These are phyloP conservation scores for Steinernema carpocapsae DNA, from an alignment of 2,888 invertebrate genomes.

Conservation along the genomic window DNA sequence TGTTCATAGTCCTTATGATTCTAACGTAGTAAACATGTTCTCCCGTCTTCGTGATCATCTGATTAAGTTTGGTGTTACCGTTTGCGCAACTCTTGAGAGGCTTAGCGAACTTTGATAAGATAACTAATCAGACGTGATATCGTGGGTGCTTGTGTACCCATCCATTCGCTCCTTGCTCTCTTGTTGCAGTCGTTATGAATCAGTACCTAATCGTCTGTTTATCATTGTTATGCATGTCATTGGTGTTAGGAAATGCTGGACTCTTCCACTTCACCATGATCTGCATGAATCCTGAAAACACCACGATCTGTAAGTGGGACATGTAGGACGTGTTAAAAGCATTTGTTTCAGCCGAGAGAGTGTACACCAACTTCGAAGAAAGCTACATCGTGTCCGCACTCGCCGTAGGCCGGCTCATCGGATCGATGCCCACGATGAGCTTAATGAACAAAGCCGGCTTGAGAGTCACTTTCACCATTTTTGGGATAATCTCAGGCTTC, in stretches of 20 bases:
- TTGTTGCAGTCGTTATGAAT: no score
- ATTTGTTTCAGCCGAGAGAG: background rate
- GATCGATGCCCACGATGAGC: background rate
- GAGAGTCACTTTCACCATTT: background rate
- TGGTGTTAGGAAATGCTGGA: background rate
- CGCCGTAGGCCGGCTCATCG: background rate
- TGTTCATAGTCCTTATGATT: no score
- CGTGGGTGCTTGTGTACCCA: no score
- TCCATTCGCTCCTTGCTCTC: no score
- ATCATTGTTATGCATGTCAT: background rate
- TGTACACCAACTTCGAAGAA: background rate
- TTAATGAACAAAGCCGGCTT: background rate
- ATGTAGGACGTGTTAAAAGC: no score
- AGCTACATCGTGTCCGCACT: background rate
- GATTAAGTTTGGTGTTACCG: no score
- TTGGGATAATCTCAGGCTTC: background rate
- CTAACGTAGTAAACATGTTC: no score
- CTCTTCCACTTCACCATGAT: constrained; percentile 27
- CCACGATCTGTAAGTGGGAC: background rate
- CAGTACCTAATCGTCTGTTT: no score
- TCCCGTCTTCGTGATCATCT: no score
- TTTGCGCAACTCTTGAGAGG: no score
- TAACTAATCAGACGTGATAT: no score
- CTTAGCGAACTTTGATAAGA: no score
- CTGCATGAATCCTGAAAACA: constrained; percentile 2